Percentiles rank a stretch among this genome's conserved stretches.
These are phyloP conservation scores for Protomyctophum bolini DNA, from an alignment of 2,113 vertebrate genomes.

Conservation along the genomic window DNA sequence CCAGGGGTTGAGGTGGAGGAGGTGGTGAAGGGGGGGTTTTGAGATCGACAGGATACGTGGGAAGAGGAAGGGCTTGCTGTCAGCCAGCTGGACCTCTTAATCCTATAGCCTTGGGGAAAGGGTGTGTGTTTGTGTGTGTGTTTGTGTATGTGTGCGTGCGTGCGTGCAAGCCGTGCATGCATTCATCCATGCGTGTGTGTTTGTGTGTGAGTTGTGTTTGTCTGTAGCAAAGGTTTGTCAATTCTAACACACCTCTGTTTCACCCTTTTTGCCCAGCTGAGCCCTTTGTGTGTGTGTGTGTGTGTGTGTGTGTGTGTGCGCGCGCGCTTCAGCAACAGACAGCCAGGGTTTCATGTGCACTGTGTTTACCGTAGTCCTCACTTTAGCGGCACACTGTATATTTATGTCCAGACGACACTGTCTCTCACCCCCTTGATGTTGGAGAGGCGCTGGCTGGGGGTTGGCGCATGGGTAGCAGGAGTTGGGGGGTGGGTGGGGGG, in stretches of 20 bases:
- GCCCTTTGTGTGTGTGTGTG: conserved; percentile 55
- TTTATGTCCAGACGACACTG: conserved; percentile 68
- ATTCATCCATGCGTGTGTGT: conserved; percentile 13
- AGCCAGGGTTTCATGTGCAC: conserved; percentile 47
- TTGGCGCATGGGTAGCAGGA: conserved; percentile 32
- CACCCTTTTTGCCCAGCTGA: conserved; percentile 73
- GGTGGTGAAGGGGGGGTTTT: conserved; percentile 14
- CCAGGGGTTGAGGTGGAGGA: conserved; percentile 54
- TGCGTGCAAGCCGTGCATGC: conserved; percentile 27
- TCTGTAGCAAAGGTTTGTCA: conserved; percentile 73
- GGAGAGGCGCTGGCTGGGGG: conserved; percentile 41
- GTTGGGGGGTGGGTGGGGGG: neutral
- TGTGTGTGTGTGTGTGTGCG: conserved; percentile 34
- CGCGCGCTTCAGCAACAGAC: conserved; percentile 46
- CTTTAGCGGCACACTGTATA: conserved; percentile 66
- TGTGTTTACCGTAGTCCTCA: conserved; percentile 68
- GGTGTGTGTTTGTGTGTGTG: conserved; percentile 60
- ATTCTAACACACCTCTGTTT: conserved; percentile 76
- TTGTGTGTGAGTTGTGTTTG: conserved; percentile 47
- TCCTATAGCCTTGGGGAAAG: conserved; percentile 82
- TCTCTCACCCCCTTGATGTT: conserved; percentile 63
- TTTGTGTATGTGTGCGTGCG: conserved; percentile 38
- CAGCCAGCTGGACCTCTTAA: conserved; percentile 85
- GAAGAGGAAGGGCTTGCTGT: conserved; percentile 81
- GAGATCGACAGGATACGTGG: conserved; percentile 76